Base-by-base conservation (phyloP, 2,797 vertebrate genomes). In the Alectoris magna region DNA sequence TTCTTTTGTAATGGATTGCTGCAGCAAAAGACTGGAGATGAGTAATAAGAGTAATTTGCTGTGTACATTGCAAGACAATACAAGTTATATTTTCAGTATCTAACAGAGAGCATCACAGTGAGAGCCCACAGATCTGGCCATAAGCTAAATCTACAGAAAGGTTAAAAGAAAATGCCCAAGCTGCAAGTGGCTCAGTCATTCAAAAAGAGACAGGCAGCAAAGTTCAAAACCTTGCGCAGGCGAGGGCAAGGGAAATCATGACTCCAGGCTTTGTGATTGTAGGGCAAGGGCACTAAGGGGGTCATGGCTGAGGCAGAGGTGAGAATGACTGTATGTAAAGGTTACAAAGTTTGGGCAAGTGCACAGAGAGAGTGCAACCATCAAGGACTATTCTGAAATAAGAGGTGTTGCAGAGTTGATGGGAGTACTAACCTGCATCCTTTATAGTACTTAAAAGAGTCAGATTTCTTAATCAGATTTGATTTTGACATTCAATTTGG, bases 11-110 rank as follows among this genome's bases (percentile, higher is more conserved):
- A 96, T 44, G 39, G 82, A 87, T 85, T 72, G 76, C 63, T 95
- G 88, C 86, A 92, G 92, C 81, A 56, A 34, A 95, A 70, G 73
- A 60, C 87, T 81, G 60, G 90, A 79, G 87, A 87, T 83, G 95
- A 95, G 82, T 84, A 95, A 94, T 88, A 95, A 90, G 84, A 89
- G 86, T 94, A 94, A 95, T 94, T 82, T 93, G 46, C 88, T 80
- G 84, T 66, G 95, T 87, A 84, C 68, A 82, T 49, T 72, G 84
- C 81, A 87, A 66, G 91, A 68, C 91, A 90, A 84, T 41, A 46
- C 44, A 23, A 90, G 94, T 77, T 74, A 11, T 75, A 62, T 90
- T 91, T 95, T 83, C 9, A 6, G 64, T 10, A 9, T 46, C 36
- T 68, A 75, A 31, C 60, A 36, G 64, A 80, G 55, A 62, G 60